Base-by-base conservation (phyloP, 2,113 vertebrate species). In the Clarias gariepinus region DNA sequence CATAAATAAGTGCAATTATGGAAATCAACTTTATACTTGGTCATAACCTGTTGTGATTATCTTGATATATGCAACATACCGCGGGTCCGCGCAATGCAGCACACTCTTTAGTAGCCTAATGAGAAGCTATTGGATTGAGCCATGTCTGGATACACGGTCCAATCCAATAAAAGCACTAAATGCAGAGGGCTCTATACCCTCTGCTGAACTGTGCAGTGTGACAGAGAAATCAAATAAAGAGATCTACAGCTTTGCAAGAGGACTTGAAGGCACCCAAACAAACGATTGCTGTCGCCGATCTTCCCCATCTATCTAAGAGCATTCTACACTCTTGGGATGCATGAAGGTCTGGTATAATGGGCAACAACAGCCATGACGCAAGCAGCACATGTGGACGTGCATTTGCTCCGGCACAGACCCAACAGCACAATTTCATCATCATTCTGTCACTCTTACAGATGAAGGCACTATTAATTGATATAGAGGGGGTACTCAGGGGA, bases 381-480 rank as follows among this genome's bases (percentile, higher is more conserved):
- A 87, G 28, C 74, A 36, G 66, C 81, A 73, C 85, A 81, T 19
- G 68, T 87, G 83, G 83, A 81, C 77, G 21, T 81, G 33, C 78
- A 71, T 82, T 88, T 52, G 74, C 83, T 82, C 79, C 30, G 60
- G 78, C 78, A 74, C 66, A 55, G 81, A 77, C 71, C 86, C 78
- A 89, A 57, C 64, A 83, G 73, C 12, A 3, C 19, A 25, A 47
- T 84, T 90, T 83, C 83, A 90, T 92, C 81, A 88, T 89, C 89
- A 86, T 84, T 79, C 58, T 88, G 90, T 91, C 83, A 84, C 86
- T 82, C 61, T 79, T 73, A 81, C 91, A 88, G 83, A 92, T 83
- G 89, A 78, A 85, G 76, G 73, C 78, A 64, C 33, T 87, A 80
- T 89, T 92, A 91, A 92, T 90, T 90, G 82, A 89, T 88, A 88